Evolutionary conservation across 2,888 invertebrate species (phyloP).

Genomic region (Phengaris arion): DNA sequence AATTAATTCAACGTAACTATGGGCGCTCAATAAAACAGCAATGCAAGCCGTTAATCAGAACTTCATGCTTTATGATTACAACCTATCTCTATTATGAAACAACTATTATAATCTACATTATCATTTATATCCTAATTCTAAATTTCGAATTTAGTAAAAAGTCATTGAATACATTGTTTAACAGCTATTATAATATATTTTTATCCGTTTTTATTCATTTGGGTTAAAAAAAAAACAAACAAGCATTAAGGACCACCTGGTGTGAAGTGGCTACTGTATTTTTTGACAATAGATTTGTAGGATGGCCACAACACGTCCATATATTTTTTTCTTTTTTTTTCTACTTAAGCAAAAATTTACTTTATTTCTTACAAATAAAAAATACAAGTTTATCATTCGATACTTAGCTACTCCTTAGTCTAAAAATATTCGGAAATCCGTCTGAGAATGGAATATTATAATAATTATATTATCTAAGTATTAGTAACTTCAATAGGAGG

Average conservation of each 20-base stretch:
- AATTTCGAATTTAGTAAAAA: background rate
- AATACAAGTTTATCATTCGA: no score
- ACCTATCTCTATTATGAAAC: background rate
- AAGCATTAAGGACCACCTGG: conserved; percentile 9
- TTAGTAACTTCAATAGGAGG: no score
- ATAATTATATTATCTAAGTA: no score
- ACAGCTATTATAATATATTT: no score
- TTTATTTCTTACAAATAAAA: no score
- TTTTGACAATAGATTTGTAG: background rate
- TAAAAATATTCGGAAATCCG: no score
- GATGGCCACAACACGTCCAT: background rate
- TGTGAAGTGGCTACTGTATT: conserved; percentile 10
- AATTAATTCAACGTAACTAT: background rate
- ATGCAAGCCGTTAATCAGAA: background rate
- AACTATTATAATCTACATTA: background rate
- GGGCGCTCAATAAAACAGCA: background rate
- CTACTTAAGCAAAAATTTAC: no score
- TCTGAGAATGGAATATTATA: no score
- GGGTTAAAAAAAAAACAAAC: background rate
- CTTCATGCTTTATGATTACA: background rate
- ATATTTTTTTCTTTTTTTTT: no score
- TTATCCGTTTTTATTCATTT: background rate
- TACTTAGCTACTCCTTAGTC: no score
- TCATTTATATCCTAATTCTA: background rate
- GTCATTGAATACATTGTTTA: no score